Evolutionary conservation across 2,888 invertebrate species (phyloP), one percentile per base, ranked within the genome.

Genomic region (Esperia sulphurella): DNA sequence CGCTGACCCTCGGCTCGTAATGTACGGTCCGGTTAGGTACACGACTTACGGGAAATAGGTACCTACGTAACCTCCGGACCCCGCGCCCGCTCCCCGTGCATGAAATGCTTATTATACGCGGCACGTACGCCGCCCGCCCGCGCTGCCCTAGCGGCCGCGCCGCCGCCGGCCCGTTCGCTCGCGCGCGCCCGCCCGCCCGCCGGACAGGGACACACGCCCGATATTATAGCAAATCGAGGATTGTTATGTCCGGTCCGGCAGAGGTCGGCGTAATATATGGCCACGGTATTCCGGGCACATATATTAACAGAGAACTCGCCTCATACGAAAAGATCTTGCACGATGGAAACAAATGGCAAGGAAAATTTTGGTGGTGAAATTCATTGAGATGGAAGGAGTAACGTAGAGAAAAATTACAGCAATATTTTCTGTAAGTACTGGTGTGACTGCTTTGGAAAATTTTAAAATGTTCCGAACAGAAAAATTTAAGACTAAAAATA

Each of bases 41-140:
- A 85, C 87, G 86, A 86, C 88, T 89, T 87, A 87, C 88, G 83
- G 85, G 79, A 83, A 84, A 83, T 84, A 81, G 85, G 87, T 87
- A 84, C 80, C 78, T 82, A 83, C 83, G 81, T 80, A 79, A 74
- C 80, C 77, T 74, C 75, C 65, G 67, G 67, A 75, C 72, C 72
- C 71, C 73, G 71, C 76, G 63, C 83, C 79, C 80, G 71, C 80
- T 65, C 81, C 90, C 87, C 86, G 80, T 89, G 91, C 91, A 91
- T 92, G 91, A 91, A 90, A 89, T 91, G 90, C 90, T 90, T 90
- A 90, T 90, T 90, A 90, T 90, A 89, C 90, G 86, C 85, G 90
- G 90, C 91, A 90, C 90, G 90, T 90, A 80, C 70, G 65, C 70
- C 74, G 75, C 82, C 81, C 77, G 83, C 85, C 83, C 79, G 79